phyloP scores from a whole-genome alignment of 2,113 vertebrate genomes.

The Hirundichthys speculiger region DNA sequence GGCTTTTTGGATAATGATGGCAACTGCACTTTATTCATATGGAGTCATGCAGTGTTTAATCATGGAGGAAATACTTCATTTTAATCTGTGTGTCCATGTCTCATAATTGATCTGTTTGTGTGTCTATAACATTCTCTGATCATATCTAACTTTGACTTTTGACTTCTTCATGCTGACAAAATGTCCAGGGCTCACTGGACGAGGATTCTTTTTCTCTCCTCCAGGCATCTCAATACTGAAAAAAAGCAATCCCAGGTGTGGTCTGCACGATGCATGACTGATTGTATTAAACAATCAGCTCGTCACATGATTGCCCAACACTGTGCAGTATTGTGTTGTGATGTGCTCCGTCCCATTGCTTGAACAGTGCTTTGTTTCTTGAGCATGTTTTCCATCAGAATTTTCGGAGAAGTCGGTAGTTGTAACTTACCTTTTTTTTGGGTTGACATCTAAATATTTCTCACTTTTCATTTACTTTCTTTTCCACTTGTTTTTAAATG shows the following conservation, averaged over 20 bases:
- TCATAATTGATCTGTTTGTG: background rate
- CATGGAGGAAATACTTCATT: too few species aligned
- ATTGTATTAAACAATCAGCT: slow-evolving; percentile 45
- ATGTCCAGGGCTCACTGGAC: slow-evolving; percentile 81
- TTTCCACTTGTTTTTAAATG: too few species aligned
- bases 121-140: slow-evolving; percentile 12
- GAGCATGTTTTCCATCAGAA: slow-evolving; percentile 6
- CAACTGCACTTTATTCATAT: too few species aligned
- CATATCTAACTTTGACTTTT: slow-evolving; percentile 72
- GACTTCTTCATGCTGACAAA: slow-evolving; percentile 66
- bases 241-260: slow-evolving; percentile 84
- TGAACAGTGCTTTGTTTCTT: slow-evolving; percentile 30
- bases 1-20: too few species aligned
- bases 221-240: slow-evolving; percentile 76
- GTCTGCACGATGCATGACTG: slow-evolving; percentile 51
- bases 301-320: slow-evolving; percentile 17
- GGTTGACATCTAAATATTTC: background rate
- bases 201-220: slow-evolving; percentile 80
- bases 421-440: background rate
- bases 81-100: background rate
- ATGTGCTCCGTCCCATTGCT: slow-evolving; percentile 35
- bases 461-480: background rate
- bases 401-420: background rate
- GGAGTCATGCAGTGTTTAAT: too few species aligned
- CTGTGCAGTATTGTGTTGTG: slow-evolving; percentile 36